These are phyloP conservation scores for Megastigmus dorsalis DNA, from an alignment of 2,888 invertebrate species.

Conservation along the genomic window DNA sequence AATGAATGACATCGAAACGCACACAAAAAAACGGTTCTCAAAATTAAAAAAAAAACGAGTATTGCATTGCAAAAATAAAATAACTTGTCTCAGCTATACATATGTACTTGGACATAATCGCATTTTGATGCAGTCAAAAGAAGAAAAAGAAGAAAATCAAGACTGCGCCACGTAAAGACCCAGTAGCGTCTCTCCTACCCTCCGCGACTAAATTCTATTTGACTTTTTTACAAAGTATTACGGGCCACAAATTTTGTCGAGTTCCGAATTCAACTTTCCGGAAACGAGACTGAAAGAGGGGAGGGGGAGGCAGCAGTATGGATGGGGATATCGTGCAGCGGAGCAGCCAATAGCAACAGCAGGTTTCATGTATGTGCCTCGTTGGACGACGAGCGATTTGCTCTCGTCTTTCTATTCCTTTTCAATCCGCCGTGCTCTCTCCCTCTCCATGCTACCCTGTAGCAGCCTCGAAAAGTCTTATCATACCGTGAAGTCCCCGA, in stretches of 20 bases:
- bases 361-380: no score
- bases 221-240: slow-evolving; percentile 44
- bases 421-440: neutral
- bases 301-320: neutral
- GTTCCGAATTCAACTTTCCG: slow-evolving; percentile 25
- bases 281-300: neutral
- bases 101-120: slow-evolving; percentile 30
- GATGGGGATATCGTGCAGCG: neutral
- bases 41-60: no score
- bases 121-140: no score
- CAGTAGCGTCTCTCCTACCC: neutral
- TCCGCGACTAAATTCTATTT: slow-evolving; percentile 37
- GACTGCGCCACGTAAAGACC: no score
- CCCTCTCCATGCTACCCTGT: neutral
- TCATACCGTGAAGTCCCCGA: slow-evolving; percentile 45
- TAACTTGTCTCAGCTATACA: no score
- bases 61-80: no score
- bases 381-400: slow-evolving; percentile 23
- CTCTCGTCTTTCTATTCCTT: neutral
- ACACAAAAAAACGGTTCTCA: no score
- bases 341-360: no score
- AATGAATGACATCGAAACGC: no score
- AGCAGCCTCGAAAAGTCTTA: slow-evolving; percentile 39
- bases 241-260: slow-evolving; percentile 36
- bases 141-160: slow-evolving; percentile 15